Base-by-base conservation (phyloP, 2,113 vertebrate genomes). In the Pelecanoides urinatrix region DNA sequence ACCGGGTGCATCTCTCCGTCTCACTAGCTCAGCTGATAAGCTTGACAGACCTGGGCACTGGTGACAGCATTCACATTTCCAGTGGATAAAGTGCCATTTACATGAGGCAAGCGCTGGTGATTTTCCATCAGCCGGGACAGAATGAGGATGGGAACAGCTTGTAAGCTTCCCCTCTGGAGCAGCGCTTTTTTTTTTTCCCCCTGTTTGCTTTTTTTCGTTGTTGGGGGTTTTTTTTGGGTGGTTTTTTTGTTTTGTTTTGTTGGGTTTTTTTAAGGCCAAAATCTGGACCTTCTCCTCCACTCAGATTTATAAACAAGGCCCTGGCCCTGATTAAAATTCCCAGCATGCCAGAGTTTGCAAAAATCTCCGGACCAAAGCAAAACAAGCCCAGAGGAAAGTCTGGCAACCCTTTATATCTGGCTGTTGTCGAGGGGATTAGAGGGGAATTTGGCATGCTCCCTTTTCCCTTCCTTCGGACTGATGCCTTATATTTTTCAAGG, bases 61-160 rank as follows among this genome's bases (percentile, higher is more conserved):
- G 92, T 96, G 97, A 98, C 94, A 97, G 95, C 96, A 73, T 87
- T 97, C 96, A 95, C 91, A 96, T 97, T 97, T 97, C 95, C 95
- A 97, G 76, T 75, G 85, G 94, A 97, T 96, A 95, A 97, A 97
- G 95, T 94, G 93, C 93, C 90, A 96, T 96, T 97, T 97, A 97
- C 87, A 97, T 88, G 96, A 96, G 94, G 96, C 95, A 95, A 95
- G 92, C 13, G 67, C 94, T 59, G 81, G 96, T 70, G 96, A 97
- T 97, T 92, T 95, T 90, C 95, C 86, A 96, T 96, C 85, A 97
- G 83, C 78, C 4, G 3, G 68, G 91, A 76, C 59, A 92, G 94
- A 74, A 68, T 81, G 79, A 87, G 95, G 88, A 96, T 92, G 83
- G 92, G 91, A 96, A 96, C 76, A 76, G 96, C 90, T 95, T 93